These are phyloP conservation scores for Anomalospiza imberbis DNA, from an alignment of 2,797 vertebrate genomes.

Conservation along the genomic window DNA sequence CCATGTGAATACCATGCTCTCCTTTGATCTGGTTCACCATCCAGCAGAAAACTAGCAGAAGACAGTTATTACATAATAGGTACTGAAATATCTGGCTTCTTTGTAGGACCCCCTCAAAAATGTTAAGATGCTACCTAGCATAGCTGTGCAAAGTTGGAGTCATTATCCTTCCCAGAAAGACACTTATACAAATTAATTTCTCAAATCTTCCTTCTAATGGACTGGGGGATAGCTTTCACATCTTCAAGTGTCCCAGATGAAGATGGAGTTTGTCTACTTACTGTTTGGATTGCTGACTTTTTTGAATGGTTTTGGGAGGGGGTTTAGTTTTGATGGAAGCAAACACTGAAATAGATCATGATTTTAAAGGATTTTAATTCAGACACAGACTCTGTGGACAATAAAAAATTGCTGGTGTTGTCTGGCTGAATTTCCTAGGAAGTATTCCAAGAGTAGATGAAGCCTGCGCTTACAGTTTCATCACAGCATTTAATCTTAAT, in stretches of 20 bases:
- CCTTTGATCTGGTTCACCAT: background rate
- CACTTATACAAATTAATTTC: background rate
- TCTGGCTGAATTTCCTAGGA: background rate
- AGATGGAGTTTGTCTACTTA: background rate
- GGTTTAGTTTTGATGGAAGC: background rate
- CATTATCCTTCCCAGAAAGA: background rate
- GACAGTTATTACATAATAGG: background rate
- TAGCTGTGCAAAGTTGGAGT: background rate
- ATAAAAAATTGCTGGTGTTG: background rate
- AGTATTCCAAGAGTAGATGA: background rate
- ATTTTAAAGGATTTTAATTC: background rate
- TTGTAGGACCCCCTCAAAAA: background rate
- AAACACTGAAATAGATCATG: background rate
- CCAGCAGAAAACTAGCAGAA: background rate
- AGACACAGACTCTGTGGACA: background rate
- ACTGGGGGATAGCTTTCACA: background rate
- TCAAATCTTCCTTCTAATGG: background rate
- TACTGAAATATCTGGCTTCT: background rate
- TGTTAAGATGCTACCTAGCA: background rate
- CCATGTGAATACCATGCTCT: background rate
- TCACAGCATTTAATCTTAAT: background rate
- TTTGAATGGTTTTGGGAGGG: background rate
- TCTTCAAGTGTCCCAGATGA: background rate
- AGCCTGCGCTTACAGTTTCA: background rate
- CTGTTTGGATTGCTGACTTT: fast-evolving